Conservation (phyloP, 2,888 invertebrate species). For the Spodoptera exigua region DNA sequence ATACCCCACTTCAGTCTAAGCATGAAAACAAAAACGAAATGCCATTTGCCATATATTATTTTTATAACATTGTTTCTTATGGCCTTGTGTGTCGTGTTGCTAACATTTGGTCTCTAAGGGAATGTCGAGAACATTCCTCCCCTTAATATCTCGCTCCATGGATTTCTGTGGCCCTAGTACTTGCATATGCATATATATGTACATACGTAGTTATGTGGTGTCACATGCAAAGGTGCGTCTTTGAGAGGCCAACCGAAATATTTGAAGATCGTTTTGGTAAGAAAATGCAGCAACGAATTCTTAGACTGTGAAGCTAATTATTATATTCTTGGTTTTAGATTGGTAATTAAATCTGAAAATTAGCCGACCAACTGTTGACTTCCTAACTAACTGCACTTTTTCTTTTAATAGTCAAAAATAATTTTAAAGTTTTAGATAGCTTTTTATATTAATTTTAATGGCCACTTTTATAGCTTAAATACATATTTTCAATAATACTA, state of each 20-base stretch:
- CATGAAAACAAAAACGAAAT: conserved; percentile 49
- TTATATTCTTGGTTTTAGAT: no score
- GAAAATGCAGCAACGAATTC: background rate
- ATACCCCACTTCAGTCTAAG: conserved; percentile 1
- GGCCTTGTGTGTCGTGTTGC: conserved; percentile 46
- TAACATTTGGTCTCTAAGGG: conserved; percentile 44
- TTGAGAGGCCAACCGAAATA: conserved; percentile 27
- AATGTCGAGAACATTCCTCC: conserved; percentile 46
- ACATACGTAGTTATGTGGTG: conserved; percentile 40
- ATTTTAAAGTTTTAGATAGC: no score
- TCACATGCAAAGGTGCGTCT: conserved; percentile 46
- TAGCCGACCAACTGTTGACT: no score
- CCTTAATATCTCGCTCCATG: conserved; percentile 53
- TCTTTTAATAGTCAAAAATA: no score
- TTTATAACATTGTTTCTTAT: conserved; percentile 56
- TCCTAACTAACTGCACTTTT: no score
- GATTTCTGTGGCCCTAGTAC: conserved; percentile 42
- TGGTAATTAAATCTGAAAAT: no score
- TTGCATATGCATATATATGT: no score
- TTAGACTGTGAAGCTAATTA: no score
- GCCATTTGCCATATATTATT: conserved; percentile 50
- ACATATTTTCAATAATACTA: no score
- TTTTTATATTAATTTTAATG: no score
- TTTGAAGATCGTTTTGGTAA: background rate
- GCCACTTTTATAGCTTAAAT: no score